Evolutionary conservation across 2,113 vertebrate genomes (phyloP).

Genomic region (Ciconia stormi): DNA sequence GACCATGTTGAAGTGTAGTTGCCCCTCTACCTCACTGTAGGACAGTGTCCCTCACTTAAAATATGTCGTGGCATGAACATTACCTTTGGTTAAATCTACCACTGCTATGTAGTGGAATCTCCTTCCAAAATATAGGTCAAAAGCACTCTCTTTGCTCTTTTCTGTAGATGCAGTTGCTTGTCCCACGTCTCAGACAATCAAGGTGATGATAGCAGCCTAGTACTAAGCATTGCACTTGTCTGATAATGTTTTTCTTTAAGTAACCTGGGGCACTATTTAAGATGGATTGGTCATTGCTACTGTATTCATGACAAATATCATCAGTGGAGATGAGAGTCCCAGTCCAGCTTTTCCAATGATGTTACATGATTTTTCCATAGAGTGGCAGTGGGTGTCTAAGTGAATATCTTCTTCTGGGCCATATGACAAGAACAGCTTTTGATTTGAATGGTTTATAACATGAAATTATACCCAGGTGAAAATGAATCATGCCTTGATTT

Average conservation of each 20-base stretch:
- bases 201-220: neutral
- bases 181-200: neutral
- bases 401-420: neutral
- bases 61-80: neutral
- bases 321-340: neutral
- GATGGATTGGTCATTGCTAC: neutral
- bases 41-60: neutral
- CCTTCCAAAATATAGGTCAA: neutral
- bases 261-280: neutral
- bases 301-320: neutral
- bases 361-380: neutral
- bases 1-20: neutral
- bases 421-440: neutral
- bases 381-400: neutral
- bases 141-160: neutral
- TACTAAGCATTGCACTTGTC: neutral
- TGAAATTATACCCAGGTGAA: neutral
- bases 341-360: neutral
- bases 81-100: neutral
- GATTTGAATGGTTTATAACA: neutral
- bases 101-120: neutral
- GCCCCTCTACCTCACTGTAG: neutral
- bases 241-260: neutral
- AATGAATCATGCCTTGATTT: neutral
- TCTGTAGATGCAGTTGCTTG: neutral